These are phyloP conservation scores for Atherinomorus stipes DNA, from an alignment of 2,113 vertebrate genomes.

Conservation along the genomic window DNA sequence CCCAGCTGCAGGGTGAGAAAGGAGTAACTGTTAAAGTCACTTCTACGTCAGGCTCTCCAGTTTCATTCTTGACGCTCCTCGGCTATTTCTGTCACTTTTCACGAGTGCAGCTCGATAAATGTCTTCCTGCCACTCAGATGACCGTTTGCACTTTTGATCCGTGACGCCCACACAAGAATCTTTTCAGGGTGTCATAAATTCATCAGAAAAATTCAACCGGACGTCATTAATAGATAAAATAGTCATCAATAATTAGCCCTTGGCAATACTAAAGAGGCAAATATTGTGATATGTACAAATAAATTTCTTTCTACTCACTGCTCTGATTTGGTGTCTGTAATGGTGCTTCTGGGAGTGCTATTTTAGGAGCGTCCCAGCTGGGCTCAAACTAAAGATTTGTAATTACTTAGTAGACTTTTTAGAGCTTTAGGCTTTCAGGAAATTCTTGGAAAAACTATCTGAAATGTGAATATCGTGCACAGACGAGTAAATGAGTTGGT, in stretches of 20 bases:
- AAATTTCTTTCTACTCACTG: no score
- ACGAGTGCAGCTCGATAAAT: neutral
- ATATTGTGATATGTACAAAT: no score
- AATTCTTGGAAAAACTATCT: neutral
- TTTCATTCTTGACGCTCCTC: conserved; percentile 28
- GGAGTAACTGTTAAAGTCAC: neutral
- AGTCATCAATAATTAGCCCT: no score
- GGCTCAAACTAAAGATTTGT: neutral
- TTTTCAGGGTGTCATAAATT: neutral
- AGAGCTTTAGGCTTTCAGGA: no score
- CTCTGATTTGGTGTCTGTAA: no score
- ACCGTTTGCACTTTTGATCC: no score
- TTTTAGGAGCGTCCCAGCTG: no score
- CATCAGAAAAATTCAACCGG: no score
- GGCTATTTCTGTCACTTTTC: conserved; percentile 32
- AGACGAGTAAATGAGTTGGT: neutral
- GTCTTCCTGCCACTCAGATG: conserved; percentile 5
- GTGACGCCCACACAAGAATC: neutral
- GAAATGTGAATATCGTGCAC: neutral
- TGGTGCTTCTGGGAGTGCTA: no score
- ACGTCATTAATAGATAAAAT: no score
- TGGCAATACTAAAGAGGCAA: no score
- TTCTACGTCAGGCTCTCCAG: conserved; percentile 9
- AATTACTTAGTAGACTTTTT: neutral
- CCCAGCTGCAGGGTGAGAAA: conserved; percentile 6